Percentiles rank a stretch among this genome's conserved stretches.
Conservation (phyloP, 2,113 vertebrate genomes). For the Rostratula benghalensis region DNA sequence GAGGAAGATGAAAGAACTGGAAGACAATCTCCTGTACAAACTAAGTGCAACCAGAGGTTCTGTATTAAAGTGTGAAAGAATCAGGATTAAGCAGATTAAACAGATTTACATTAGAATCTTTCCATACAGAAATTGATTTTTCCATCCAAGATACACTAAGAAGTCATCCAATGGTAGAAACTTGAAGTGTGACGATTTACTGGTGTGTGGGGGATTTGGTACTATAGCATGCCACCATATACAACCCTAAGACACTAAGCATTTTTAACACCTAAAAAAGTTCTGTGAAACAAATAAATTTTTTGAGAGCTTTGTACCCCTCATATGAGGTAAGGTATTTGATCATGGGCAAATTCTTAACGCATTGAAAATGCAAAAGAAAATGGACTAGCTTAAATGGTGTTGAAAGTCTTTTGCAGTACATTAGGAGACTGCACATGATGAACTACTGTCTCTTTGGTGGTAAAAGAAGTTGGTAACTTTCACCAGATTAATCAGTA, state of each 20-base stretch:
- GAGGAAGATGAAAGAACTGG: constrained; percentile 81
- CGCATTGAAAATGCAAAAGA: neutral
- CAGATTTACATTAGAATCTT: neutral
- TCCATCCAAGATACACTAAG: neutral
- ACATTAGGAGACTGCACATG: neutral
- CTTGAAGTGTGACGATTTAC: neutral
- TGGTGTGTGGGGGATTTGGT: neutral
- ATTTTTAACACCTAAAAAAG: neutral
- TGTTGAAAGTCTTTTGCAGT: neutral
- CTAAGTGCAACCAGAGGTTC: constrained; percentile 78
- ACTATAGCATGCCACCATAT: neutral
- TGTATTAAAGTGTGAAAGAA: neutral
- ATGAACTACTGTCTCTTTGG: neutral
- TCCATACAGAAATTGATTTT: neutral
- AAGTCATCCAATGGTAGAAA: neutral
- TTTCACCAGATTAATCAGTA: neutral
- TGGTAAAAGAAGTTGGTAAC: neutral
- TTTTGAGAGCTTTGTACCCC: neutral
- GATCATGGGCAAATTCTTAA: neutral
- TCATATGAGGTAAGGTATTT: neutral
- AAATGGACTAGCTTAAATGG: neutral
- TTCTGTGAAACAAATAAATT: neutral
- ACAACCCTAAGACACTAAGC: neutral
- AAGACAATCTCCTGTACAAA: constrained; percentile 81
- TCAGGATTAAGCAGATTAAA: neutral